Percentiles rank a stretch among this genome's conserved stretches.
phyloP scores from a whole-genome alignment of 1,140 invertebrate genomes.

The Brachionus sp. region DNA sequence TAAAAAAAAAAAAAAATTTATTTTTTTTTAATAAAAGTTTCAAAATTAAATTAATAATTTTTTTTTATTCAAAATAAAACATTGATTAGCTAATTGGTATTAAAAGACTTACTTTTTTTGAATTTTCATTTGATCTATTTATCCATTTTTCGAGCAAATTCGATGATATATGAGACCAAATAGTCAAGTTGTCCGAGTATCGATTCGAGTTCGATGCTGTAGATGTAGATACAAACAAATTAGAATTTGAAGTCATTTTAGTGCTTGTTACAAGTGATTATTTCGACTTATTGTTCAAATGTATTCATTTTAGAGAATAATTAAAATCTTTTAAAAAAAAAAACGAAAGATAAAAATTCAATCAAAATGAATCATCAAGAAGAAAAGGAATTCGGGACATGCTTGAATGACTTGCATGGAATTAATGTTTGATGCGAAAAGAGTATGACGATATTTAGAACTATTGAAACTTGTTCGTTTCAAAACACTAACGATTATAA shows the following conservation, averaged over 20 bases:
- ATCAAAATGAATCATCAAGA: not conserved
- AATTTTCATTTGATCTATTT: not conserved
- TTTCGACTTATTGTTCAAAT: not conserved
- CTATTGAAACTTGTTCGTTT: not conserved
- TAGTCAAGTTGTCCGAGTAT: not conserved
- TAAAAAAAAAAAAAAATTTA: not conserved
- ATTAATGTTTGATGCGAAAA: not conserved
- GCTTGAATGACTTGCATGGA: not conserved
- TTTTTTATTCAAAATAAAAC: not conserved
- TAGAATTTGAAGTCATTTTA: not conserved
- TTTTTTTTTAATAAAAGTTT: too few species aligned
- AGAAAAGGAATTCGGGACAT: not conserved
- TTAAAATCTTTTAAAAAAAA: not conserved
- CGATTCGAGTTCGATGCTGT: not conserved
- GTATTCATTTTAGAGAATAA: not conserved
- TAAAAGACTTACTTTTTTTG: not conserved
- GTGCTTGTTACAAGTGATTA: too few species aligned
- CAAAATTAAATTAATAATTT: not conserved
- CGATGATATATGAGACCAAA: slow-evolving; percentile 17
- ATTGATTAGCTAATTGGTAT: not conserved
- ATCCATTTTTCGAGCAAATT: slow-evolving; percentile 26
- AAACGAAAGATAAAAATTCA: not conserved
- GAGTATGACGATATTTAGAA: not conserved
- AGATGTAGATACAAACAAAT: not conserved
- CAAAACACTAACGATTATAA: too few species aligned